A percentile compares a stretch with the other conserved stretches of the same genome.
Evolutionary conservation across 2,888 invertebrate species (phyloP).

Genomic region (Drosophila merina): DNA sequence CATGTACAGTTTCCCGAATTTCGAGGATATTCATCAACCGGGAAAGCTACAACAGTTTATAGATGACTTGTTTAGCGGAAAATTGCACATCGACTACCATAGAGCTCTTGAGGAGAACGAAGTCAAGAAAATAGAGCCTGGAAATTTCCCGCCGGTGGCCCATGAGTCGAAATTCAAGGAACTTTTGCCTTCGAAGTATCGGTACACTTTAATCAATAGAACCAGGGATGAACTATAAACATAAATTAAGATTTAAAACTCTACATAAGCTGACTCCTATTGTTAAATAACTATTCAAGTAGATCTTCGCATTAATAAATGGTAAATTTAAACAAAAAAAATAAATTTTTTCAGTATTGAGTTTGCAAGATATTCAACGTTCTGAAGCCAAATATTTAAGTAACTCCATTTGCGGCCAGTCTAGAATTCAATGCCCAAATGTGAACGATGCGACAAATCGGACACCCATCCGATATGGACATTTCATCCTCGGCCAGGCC

Average conservation of each 20-base stretch:
- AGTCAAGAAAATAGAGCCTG: constrained; percentile 73
- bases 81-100: constrained; percentile 97
- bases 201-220: constrained; percentile 90
- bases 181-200: constrained; percentile 95
- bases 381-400: constrained; percentile 23
- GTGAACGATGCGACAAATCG: constrained; percentile 63
- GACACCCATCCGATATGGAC: constrained; percentile 62
- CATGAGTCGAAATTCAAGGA: constrained; percentile 97
- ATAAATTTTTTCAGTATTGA: background rate
- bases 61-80: constrained; percentile 94
- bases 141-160: constrained; percentile 84
- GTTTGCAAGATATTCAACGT: background rate
- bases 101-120: constrained; percentile 89
- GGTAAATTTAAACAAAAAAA: background rate
- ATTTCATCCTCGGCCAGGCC: constrained; percentile 47
- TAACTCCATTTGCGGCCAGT: constrained; percentile 18
- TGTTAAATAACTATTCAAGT: background rate
- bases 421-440: constrained; percentile 50
- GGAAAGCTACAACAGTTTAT: constrained; percentile 93
- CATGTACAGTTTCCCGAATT: constrained; percentile 96
- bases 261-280: background rate
- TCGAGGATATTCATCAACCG: constrained; percentile 89
- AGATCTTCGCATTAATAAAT: background rate
- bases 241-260: background rate
- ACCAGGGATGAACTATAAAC: constrained; percentile 53